phyloP scores from a whole-genome alignment of 2,888 invertebrate genomes.

The Eupelmus urozonus region DNA sequence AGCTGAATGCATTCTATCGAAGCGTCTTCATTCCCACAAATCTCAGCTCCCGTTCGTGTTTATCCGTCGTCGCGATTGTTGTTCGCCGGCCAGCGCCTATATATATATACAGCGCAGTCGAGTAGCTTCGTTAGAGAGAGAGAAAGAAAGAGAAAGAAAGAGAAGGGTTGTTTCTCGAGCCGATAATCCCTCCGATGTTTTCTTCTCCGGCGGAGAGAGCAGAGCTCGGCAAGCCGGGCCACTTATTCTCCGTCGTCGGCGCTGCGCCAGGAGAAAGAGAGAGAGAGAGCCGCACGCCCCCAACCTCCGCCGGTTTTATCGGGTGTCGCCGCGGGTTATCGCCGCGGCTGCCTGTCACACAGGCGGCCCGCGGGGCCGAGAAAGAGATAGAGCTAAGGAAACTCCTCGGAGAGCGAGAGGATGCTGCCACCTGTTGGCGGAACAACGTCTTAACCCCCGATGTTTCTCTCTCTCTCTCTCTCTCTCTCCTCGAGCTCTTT shows the following conservation, averaged over 20 bases:
- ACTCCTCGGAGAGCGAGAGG: constrained; percentile 61
- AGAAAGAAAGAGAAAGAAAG: too few species aligned
- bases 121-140: constrained; percentile 50
- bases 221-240: too few species aligned
- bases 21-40: too few species aligned
- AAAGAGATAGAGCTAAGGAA: constrained; percentile 50
- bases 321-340: constrained; percentile 78
- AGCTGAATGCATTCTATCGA: too few species aligned
- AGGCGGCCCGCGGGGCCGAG: constrained; percentile 22
- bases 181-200: constrained; percentile 72
- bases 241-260: constrained; percentile 19
- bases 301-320: constrained; percentile 73
- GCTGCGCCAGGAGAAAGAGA: background rate
- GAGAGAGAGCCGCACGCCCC: constrained; percentile 36
- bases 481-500: constrained; percentile 18
- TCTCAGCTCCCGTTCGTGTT: too few species aligned
- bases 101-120: background rate
- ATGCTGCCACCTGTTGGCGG: constrained; percentile 77
- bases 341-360: constrained; percentile 73
- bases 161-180: constrained; percentile 59
- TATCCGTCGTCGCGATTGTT: constrained; percentile 19
- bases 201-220: constrained; percentile 67
- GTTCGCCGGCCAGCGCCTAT: background rate
- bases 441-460: constrained; percentile 75
- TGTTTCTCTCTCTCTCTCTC: constrained; percentile 18